Evolutionary conservation across 2,113 vertebrate species (phyloP).

Genomic region (Bettongia penicillata): DNA sequence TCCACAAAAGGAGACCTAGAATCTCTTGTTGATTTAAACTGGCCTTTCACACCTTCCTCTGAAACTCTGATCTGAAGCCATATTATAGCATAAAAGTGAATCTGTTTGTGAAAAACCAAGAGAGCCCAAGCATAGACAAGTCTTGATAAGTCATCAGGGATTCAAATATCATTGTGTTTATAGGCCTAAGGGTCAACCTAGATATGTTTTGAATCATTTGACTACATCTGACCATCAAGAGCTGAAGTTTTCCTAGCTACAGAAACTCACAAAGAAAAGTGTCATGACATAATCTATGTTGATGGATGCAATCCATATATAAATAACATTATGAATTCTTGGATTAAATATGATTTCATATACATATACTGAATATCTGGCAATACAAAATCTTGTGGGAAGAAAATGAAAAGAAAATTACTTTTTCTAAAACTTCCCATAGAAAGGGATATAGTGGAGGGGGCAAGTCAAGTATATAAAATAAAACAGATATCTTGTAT

Average conservation of each 20-base stretch:
- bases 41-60: not conserved
- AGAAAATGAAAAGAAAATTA: not conserved
- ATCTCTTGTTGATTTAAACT: conserved; percentile 8
- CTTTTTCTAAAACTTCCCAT: not conserved
- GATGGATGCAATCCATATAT: not conserved
- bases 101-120: not conserved
- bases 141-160: not conserved
- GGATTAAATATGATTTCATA: conserved; percentile 7
- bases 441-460: not conserved
- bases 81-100: not conserved
- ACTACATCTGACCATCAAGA: not conserved
- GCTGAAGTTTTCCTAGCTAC: not conserved
- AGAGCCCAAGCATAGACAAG: not conserved
- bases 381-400: conserved; percentile 15
- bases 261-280: not conserved
- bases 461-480: conserved; percentile 53
- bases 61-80: not conserved
- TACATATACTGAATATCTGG: conserved; percentile 32
- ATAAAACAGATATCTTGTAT: conserved; percentile 69
- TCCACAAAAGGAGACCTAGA: not conserved
- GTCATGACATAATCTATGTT: not conserved
- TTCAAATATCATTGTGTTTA: not conserved
- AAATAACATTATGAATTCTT: not conserved
- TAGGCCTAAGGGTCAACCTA: not conserved
- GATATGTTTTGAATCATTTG: not conserved